Evolutionary conservation across 2,113 vertebrate species (phyloP).

Genomic region (Myodes glareolus): DNA sequence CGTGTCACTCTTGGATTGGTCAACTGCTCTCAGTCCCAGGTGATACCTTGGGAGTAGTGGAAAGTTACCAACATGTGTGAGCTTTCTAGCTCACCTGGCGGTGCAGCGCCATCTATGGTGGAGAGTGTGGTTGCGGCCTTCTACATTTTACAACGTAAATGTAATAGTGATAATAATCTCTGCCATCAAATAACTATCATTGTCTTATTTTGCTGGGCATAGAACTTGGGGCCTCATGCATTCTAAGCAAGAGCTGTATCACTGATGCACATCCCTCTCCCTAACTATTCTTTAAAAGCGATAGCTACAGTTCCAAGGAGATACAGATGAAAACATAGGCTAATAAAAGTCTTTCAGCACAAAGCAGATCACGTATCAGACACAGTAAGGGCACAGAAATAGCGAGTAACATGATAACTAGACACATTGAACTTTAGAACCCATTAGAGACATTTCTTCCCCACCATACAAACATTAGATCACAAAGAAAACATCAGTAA

Average conservation of each 20-base stretch:
- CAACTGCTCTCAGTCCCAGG: no score
- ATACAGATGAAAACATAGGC: neutral
- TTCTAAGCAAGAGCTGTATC: neutral
- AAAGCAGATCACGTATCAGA: constrained; percentile 33
- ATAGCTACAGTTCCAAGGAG: neutral
- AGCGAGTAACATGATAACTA: constrained; percentile 30
- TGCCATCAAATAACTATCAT: neutral
- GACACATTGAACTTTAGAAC: constrained; percentile 14
- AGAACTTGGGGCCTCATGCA: neutral
- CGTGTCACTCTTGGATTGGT: no score
- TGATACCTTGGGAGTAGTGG: no score
- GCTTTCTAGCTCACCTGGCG: no score
- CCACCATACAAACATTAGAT: constrained; percentile 33
- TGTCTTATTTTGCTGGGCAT: neutral
- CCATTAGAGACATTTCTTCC: neutral
- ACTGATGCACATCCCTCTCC: neutral
- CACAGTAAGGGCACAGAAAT: constrained; percentile 25
- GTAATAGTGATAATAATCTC: neutral
- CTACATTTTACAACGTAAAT: constrained; percentile 18
- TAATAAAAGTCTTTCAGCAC: neutral
- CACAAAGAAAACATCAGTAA: constrained; percentile 13
- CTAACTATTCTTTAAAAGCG: neutral
- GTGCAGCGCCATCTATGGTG: no score
- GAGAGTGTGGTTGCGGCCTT: no score
- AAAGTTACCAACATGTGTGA: no score